These are phyloP conservation scores for Sebastes elongatus DNA, from an alignment of 2,797 vertebrate species.

Conservation along the genomic window DNA sequence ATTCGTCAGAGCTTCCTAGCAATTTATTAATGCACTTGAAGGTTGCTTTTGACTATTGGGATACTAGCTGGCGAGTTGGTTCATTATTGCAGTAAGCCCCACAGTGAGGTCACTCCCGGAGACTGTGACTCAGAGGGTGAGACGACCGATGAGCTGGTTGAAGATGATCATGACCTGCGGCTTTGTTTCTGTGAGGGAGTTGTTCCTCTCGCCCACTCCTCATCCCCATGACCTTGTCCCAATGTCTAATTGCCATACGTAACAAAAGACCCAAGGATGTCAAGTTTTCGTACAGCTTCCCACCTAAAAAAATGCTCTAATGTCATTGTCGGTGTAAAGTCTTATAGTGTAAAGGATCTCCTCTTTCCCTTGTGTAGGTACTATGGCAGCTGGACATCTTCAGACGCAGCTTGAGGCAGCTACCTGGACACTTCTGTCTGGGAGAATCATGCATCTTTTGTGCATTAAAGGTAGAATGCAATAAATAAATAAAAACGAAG, in stretches of 20 bases:
- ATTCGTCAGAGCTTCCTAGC: constrained; percentile 30
- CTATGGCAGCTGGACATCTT: constrained; percentile 99
- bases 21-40: constrained; percentile 12
- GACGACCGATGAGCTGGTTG: constrained; percentile 53
- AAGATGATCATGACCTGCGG: constrained; percentile 46
- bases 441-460: constrained; percentile 98
- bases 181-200: constrained; percentile 35
- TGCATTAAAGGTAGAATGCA: constrained; percentile 91
- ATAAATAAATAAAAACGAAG: neutral
- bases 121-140: constrained; percentile 66
- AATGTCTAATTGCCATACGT: neutral
- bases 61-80: constrained; percentile 11
- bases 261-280: neutral
- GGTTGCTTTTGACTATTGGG: constrained; percentile 46
- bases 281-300: neutral
- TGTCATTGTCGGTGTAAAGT: neutral
- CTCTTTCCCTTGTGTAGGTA: constrained; percentile 80
- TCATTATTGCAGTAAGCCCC: constrained; percentile 27
- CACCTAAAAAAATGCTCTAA: neutral
- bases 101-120: constrained; percentile 53
- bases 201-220: constrained; percentile 7
- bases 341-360: neutral
- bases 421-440: constrained; percentile 93
- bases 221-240: constrained; percentile 29
- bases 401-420: constrained; percentile 92